A percentile compares a stretch with the other conserved stretches of the same genome.
phyloP scores from a whole-genome alignment of 2,888 invertebrate species.

The Ernsta delagoae region DNA sequence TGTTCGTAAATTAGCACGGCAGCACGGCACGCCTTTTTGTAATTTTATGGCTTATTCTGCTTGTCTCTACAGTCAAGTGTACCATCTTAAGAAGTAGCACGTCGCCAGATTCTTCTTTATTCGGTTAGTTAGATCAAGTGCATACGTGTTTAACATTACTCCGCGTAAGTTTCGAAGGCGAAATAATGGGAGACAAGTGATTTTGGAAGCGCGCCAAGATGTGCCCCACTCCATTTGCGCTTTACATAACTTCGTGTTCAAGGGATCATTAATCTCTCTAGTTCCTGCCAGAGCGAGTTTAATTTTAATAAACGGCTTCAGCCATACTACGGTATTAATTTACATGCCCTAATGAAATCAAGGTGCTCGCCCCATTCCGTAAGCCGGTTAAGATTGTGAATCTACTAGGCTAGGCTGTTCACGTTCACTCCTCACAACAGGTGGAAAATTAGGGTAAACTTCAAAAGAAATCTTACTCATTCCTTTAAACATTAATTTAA shows the following conservation, averaged over 20 bases:
- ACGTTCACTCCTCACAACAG: slow-evolving; percentile 20
- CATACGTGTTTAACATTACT: slow-evolving; percentile 38
- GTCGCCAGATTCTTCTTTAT: slow-evolving; percentile 19
- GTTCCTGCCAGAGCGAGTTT: slow-evolving; percentile 80
- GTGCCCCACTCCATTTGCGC: slow-evolving; percentile 79
- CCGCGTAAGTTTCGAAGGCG: slow-evolving; percentile 58
- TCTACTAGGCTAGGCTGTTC: slow-evolving; percentile 14
- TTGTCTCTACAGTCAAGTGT: background rate
- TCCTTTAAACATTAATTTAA: too few relatives aligned
- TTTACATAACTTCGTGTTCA: slow-evolving; percentile 83
- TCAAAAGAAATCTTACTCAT: background rate
- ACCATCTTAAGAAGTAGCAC: slow-evolving; percentile 13
- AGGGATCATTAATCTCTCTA: slow-evolving; percentile 83
- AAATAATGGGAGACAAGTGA: slow-evolving; percentile 78
- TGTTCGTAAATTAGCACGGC: background rate
- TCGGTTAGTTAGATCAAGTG: slow-evolving; percentile 37
- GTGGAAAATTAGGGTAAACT: slow-evolving; percentile 20
- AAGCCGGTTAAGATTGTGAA: slow-evolving; percentile 52
- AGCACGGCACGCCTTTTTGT: background rate
- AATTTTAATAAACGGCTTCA: slow-evolving; percentile 83
- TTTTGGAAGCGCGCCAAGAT: slow-evolving; percentile 81
- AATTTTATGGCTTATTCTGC: background rate
- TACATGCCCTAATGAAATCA: slow-evolving; percentile 70
- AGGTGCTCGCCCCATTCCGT: slow-evolving; percentile 57
- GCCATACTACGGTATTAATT: slow-evolving; percentile 74